phyloP scores from a whole-genome alignment of 2,888 invertebrate species.

The Oligia latruncula region DNA sequence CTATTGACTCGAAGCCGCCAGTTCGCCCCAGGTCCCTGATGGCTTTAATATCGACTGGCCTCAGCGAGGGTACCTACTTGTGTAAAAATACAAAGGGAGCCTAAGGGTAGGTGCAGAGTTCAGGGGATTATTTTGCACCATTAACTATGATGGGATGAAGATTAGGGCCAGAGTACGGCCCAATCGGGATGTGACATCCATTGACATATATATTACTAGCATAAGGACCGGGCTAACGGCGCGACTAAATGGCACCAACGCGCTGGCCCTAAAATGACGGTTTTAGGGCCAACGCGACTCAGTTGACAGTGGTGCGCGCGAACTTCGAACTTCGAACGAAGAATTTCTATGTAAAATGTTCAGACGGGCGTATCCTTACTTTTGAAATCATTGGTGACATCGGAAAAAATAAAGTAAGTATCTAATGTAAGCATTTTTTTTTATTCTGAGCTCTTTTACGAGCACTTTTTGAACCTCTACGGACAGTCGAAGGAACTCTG shows the following conservation, averaged over 20 bases:
- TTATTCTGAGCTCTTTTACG: no score
- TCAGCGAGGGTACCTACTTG: constrained; percentile 11
- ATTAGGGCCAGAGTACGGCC: neutral
- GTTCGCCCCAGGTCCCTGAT: constrained; percentile 15
- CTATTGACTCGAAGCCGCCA: constrained; percentile 24
- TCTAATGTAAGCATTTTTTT: neutral
- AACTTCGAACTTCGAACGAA: no score
- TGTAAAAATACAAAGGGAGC: constrained; percentile 52
- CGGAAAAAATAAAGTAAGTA: no score
- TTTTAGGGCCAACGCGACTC: no score
- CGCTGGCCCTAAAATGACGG: no score
- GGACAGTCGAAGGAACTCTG: neutral
- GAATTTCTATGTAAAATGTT: no score
- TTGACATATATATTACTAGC: no score
- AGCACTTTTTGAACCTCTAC: neutral
- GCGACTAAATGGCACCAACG: no score
- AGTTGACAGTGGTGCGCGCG: no score
- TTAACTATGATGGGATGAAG: constrained; percentile 13
- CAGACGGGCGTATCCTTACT: no score
- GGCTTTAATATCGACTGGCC: constrained; percentile 40
- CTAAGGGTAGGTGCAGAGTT: constrained; percentile 33
- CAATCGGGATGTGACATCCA: no score
- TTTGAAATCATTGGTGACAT: neutral
- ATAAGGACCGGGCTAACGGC: no score
- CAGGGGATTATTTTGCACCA: constrained; percentile 41